phyloP scores from a whole-genome alignment of 2,888 invertebrate species.

The Trichacis sp. region DNA sequence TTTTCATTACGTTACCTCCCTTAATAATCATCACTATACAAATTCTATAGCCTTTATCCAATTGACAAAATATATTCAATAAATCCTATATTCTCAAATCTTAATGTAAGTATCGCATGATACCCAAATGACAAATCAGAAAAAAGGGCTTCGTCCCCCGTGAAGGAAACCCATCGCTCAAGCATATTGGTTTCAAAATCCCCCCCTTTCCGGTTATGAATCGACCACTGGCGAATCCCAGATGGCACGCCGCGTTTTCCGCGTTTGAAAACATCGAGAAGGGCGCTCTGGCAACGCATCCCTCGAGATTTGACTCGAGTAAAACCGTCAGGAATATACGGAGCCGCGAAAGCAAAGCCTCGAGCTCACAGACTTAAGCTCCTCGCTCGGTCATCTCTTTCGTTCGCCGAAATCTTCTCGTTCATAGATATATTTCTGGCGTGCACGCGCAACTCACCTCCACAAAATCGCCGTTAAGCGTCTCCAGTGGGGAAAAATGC shows the following conservation, averaged over 20 bases:
- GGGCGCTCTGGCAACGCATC: slow-evolving; percentile 41
- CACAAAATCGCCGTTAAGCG: slow-evolving; percentile 41
- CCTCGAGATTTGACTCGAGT: slow-evolving; percentile 52
- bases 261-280: slow-evolving; percentile 48
- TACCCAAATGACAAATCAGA: background rate
- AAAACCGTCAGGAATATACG: slow-evolving; percentile 51
- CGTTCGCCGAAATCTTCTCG: slow-evolving; percentile 52
- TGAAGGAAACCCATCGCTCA: slow-evolving; percentile 19
- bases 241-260: slow-evolving; percentile 40
- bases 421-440: slow-evolving; percentile 50
- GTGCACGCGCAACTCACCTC: slow-evolving; percentile 36
- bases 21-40: no score
- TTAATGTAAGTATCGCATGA: background rate
- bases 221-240: slow-evolving; percentile 30
- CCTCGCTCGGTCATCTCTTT: slow-evolving; percentile 51
- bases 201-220: slow-evolving; percentile 32
- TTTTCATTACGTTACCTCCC: no score
- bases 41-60: no score
- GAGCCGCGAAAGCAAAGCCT: slow-evolving; percentile 52
- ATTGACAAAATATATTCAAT: no score
- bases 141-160: background rate
- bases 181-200: slow-evolving; percentile 46
- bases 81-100: no score
- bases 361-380: slow-evolving; percentile 61
- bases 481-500: slow-evolving; percentile 37